A percentile compares a stretch with the other conserved stretches of the same genome.
These are phyloP conservation scores for Muscicapa comitata DNA, from an alignment of 2,797 vertebrate species.

Conservation along the genomic window DNA sequence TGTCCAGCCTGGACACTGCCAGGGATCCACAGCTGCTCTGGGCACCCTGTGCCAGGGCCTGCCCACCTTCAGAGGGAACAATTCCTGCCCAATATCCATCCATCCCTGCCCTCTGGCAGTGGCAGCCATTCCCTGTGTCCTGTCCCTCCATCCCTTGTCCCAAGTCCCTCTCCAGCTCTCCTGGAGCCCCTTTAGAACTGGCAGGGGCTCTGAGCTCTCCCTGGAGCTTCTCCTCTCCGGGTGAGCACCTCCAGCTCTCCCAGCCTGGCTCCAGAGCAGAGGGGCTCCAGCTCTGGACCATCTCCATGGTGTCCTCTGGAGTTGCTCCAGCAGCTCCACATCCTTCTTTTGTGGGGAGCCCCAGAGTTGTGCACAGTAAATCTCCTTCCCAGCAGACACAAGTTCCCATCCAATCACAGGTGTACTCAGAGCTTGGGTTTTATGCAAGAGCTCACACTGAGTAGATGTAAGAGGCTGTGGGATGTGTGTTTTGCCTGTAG, in stretches of 20 bases:
- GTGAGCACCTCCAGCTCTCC: neutral
- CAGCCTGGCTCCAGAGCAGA: neutral
- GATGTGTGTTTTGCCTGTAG: neutral
- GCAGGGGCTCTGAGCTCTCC: neutral
- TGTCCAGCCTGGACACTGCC: fast-evolving
- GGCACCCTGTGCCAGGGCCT: neutral
- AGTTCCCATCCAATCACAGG: neutral
- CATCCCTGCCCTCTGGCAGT: fast-evolving
- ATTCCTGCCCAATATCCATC: neutral
- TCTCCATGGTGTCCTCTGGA: fast-evolving
- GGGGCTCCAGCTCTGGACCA: neutral
- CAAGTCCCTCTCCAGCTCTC: neutral
- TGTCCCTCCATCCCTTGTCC: neutral
- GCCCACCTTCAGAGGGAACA: fast-evolving
- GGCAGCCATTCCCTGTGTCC: neutral
- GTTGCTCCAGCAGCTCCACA: fast-evolving
- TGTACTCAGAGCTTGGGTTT: neutral
- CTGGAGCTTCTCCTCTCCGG: neutral
- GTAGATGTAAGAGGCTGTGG: neutral
- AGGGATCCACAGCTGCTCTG: neutral
- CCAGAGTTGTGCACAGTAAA: neutral
- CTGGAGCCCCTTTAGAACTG: neutral
- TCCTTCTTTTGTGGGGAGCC: neutral
- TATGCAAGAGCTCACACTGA: neutral
- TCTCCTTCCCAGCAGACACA: neutral